Percentiles rank a stretch among this genome's conserved stretches.
Conservation (phyloP, 2,113 vertebrate genomes). For the Ovis canadensis region DNA sequence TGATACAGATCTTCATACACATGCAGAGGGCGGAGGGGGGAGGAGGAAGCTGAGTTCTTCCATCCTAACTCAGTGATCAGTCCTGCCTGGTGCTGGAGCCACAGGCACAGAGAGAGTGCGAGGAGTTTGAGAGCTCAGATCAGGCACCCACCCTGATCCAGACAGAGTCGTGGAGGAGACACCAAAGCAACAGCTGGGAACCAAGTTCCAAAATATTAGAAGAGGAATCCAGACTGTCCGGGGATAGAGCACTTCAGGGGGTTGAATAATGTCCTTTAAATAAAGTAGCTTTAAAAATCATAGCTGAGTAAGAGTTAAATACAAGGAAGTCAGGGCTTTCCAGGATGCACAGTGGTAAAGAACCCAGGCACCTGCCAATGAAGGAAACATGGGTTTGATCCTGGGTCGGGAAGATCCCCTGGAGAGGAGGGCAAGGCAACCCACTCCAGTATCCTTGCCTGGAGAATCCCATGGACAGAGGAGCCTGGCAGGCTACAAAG, state of each 20-base stretch:
- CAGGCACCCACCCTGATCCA: too few species aligned
- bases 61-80: rapidly evolving
- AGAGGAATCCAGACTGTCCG: neutral
- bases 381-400: neutral
- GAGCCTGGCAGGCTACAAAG: neutral
- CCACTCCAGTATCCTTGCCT: neutral
- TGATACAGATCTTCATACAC: neutral
- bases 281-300: neutral
- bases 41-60: neutral
- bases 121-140: neutral
- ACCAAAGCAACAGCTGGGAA: neutral
- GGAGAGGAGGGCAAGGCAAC: neutral
- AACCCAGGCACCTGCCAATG: neutral
- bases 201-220: neutral
- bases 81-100: too few species aligned
- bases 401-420: neutral
- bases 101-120: rapidly evolving
- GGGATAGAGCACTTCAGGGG: too few species aligned
- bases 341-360: neutral
- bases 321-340: neutral
- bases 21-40: too few species aligned
- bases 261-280: neutral
- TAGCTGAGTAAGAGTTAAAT: neutral
- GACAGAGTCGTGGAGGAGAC: neutral
- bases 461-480: neutral